Percentiles rank a stretch among this genome's conserved stretches.
Evolutionary conservation across 2,113 vertebrate species (phyloP).

Genomic region (Patagioenas fasciata): DNA sequence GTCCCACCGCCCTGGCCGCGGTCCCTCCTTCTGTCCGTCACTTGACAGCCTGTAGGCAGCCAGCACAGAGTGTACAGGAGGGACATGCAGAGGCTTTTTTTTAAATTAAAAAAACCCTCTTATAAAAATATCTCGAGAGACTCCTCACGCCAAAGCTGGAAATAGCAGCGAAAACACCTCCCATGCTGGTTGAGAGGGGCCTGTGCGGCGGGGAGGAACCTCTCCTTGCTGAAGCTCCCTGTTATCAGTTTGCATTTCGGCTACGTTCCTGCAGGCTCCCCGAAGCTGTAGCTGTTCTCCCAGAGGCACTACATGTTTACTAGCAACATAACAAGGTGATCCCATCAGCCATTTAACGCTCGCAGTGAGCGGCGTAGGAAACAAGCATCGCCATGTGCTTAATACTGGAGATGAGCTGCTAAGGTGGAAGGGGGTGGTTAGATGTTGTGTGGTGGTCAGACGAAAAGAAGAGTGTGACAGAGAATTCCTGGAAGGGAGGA

Average conservation of each 20-base stretch:
- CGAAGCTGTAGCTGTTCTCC: neutral
- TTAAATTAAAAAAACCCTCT: neutral
- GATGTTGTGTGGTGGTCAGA: rapidly evolving
- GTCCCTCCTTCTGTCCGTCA: constrained; percentile 32
- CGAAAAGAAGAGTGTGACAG: neutral
- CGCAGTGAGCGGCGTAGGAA: rapidly evolving
- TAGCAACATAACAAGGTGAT: neutral
- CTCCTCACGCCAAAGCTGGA: constrained; percentile 55
- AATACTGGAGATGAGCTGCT: neutral
- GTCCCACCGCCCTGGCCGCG: neutral
- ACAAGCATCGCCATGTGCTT: neutral
- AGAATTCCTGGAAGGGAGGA: neutral
- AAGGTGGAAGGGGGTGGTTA: neutral
- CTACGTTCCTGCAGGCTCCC: neutral
- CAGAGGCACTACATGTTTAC: neutral
- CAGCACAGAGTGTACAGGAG: constrained; percentile 46
- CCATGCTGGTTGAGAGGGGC: neutral
- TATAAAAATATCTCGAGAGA: constrained; percentile 54
- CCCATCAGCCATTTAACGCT: neutral
- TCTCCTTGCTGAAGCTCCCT: neutral
- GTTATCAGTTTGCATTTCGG: neutral
- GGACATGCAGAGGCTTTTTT: neutral
- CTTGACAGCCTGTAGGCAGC: neutral
- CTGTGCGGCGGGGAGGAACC: neutral
- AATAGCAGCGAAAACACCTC: constrained; percentile 59